phyloP scores from a whole-genome alignment of 1,140 invertebrate genomes.

The Ips nitidus region DNA sequence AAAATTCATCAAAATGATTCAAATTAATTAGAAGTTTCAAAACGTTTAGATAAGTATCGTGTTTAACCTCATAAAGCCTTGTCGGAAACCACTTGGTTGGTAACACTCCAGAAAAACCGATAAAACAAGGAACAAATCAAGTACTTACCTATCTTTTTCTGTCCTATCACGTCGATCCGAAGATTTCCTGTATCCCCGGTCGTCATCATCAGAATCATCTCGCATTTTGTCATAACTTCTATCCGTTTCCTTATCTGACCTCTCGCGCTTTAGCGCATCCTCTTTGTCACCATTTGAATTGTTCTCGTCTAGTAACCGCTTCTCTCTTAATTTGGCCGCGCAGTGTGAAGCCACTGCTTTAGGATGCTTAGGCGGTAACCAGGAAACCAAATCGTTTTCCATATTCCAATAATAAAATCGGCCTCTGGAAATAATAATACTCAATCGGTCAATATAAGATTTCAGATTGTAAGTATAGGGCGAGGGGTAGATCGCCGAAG shows the following conservation, averaged over 20 bases:
- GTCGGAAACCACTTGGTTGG: too few relatives aligned
- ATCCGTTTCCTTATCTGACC: constrained; percentile 37
- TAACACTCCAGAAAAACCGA: too few relatives aligned
- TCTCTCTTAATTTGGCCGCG: constrained; percentile 76
- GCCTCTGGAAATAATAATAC: constrained; percentile 56
- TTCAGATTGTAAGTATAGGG: too few relatives aligned
- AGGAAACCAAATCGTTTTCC: constrained; percentile 88
- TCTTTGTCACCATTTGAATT: constrained; percentile 25
- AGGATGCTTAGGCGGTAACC: constrained; percentile 93
- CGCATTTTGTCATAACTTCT: constrained; percentile 35
- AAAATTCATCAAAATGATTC: not conserved
- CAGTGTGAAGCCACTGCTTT: constrained; percentile 77
- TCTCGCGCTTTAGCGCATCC: constrained; percentile 36
- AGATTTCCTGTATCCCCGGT: constrained; percentile 38
- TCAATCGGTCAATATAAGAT: too few relatives aligned
- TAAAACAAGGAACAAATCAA: not conserved
- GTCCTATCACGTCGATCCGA: constrained; percentile 36
- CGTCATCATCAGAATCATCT: constrained; percentile 40
- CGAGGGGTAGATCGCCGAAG: too few relatives aligned
- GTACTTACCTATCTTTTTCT: constrained; percentile 14
- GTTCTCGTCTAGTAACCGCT: not conserved
- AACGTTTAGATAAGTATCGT: too few relatives aligned
- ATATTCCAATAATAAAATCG: constrained; percentile 95
- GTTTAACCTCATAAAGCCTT: too few relatives aligned
- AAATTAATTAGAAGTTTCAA: too few relatives aligned